These are phyloP conservation scores for Pristiophorus japonicus DNA, from an alignment of 2,113 vertebrate species.

Conservation along the genomic window DNA sequence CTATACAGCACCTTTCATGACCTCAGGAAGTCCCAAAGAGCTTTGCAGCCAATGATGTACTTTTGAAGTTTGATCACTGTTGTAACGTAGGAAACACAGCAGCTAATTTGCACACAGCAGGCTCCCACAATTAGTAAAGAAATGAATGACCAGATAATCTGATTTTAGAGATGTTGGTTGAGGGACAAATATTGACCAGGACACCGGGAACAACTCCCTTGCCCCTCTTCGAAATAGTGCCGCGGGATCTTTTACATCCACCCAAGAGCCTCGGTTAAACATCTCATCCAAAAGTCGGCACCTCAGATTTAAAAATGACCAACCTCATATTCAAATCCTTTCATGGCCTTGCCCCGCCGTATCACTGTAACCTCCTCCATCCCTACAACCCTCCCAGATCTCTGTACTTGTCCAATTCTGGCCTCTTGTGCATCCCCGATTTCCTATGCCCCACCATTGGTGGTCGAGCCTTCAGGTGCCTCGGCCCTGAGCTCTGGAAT, in stretches of 20 bases:
- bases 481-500: too few species aligned
- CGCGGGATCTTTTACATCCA: neutral
- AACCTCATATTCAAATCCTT: neutral
- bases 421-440: too few species aligned
- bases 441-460: too few species aligned
- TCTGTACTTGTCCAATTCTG: too few species aligned
- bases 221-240: neutral
- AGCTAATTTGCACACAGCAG: neutral
- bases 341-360: too few species aligned
- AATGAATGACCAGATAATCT: neutral
- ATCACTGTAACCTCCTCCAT: neutral
- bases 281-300: neutral
- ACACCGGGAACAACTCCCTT: neutral
- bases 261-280: neutral
- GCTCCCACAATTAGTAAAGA: neutral
- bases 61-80: neutral
- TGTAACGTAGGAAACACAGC: neutral
- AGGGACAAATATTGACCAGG: neutral
- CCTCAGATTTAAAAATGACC: neutral
- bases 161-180: neutral
- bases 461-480: too few species aligned
- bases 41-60: neutral
- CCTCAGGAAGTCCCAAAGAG: neutral
- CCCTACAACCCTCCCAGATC: too few species aligned
- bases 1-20: neutral